These are phyloP conservation scores for Aotus griseimembra DNA, from an alignment of 2,797 vertebrate genomes.

Conservation along the genomic window DNA sequence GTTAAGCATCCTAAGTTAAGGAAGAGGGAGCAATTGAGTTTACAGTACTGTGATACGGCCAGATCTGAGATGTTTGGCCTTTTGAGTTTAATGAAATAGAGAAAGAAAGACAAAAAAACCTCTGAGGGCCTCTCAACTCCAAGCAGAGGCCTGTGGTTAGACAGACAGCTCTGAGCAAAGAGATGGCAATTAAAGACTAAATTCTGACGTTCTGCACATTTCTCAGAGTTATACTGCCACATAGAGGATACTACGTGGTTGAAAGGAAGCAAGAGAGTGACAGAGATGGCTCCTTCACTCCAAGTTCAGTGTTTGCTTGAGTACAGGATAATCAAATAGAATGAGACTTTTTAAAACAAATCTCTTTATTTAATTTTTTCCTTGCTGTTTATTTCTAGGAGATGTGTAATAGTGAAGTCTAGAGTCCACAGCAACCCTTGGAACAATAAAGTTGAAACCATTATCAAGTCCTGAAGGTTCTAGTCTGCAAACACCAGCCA, in stretches of 20 bases:
- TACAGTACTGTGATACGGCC: background rate
- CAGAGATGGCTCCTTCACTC: background rate
- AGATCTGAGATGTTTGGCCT: background rate
- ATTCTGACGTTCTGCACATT: background rate
- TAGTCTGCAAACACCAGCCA: background rate
- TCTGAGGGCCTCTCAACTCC: background rate
- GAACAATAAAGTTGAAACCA: background rate
- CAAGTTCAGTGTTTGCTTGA: background rate
- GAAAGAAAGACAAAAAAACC: background rate
- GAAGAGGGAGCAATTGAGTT: background rate
- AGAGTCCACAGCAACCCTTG: background rate
- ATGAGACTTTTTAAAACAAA: background rate
- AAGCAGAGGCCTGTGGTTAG: background rate
- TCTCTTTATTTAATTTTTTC: background rate
- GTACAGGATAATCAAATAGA: background rate
- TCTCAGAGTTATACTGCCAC: slow-evolving; percentile 3
- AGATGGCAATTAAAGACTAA: background rate
- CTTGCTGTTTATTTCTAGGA: background rate
- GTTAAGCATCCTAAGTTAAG: background rate
- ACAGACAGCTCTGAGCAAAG: background rate
- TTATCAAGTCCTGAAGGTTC: background rate
- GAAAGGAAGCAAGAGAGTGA: background rate
- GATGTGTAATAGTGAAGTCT: background rate
- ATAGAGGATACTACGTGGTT: background rate
- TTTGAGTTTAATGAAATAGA: background rate